phyloP scores from a whole-genome alignment of 2,797 vertebrate genomes.

The Podarcis siculus region DNA sequence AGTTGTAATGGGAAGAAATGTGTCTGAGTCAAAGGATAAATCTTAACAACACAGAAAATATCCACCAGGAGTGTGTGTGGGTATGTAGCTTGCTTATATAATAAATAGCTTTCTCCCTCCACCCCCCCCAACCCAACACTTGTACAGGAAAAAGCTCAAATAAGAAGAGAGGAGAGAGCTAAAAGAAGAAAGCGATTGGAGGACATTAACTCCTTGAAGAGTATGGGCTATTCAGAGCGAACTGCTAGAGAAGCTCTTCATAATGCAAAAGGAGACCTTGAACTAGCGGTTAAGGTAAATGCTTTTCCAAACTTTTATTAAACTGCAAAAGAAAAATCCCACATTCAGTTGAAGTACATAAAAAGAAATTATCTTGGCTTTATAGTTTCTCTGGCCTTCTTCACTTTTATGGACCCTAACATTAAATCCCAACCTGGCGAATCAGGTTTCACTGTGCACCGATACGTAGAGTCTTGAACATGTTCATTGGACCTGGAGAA shows the following conservation, averaged over 20 bases:
- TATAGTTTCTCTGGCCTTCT: neutral
- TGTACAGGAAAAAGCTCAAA: conserved; percentile 86
- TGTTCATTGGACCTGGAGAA: neutral
- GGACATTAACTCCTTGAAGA: conserved; percentile 78
- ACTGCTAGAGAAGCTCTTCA: conserved; percentile 86
- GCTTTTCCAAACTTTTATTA: neutral
- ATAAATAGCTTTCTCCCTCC: neutral
- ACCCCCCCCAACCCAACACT: neutral
- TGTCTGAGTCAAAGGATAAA: neutral
- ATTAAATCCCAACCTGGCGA: neutral
- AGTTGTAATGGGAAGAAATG: neutral
- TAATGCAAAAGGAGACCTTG: conserved; percentile 81
- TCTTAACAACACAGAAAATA: neutral
- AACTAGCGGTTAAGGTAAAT: conserved; percentile 83
- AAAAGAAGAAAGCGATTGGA: conserved; percentile 81
- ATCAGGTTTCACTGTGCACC: accelerated
- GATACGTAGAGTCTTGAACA: neutral
- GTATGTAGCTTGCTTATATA: neutral
- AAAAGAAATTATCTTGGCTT: neutral
- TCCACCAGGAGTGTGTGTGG: neutral
- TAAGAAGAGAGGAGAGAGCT: conserved; percentile 83
- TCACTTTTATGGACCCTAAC: neutral
- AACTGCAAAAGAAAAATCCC: neutral
- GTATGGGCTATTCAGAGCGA: conserved; percentile 84
- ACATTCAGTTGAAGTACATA: neutral